Base-by-base conservation (phyloP, 2,888 invertebrate species). In the Schizaphis graminum region DNA sequence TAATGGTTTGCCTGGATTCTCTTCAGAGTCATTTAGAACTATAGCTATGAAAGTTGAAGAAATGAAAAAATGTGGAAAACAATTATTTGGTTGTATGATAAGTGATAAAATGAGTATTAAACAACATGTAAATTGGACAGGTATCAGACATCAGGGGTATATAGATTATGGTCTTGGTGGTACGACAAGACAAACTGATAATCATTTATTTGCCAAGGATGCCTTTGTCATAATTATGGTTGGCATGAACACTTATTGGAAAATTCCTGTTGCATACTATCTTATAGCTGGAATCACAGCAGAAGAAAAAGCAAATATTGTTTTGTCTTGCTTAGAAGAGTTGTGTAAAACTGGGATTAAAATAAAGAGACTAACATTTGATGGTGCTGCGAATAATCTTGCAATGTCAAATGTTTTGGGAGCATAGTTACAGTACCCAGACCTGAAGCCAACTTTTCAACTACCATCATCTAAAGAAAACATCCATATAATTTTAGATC, bases 1-100 rank as follows among this genome's bases (percentile, higher is more conserved):
- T 57, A 95, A 95, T 95, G 95, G 95, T n/a, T 91, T 95, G 10
- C 95, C 96, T 11, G 95, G 96, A 13, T 95, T 96, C 93, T 91
- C 90, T 56, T 57, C 56, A 94, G 35, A 94, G 35, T 56, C 89
- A 35, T 57, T 57, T 57, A 35, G 11, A 56, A 56, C 56, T 56
- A 89, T 89, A 89, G 35, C 84, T 56, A 87, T 94, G 13, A 77
- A 86, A 88, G 89, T 90, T 35, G 35, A 94, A 49, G 90, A 85
- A 91, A 92, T 87, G 84, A 56, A 87, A 61, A 86, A 91, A 57
- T 35, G n/a, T 85, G 57, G 88, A 87, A 91, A 90, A 88, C 61
- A 47, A 91, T 85, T 86, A 57, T 53, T 94, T 53, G 87, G 94
- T 77, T 85, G 61, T 35, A 86, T 94, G n/a, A 89, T 94, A 86